Evolutionary conservation across 2,888 invertebrate species (phyloP), one percentile per base, ranked within the genome.

Genomic region (Drosophila algonquin): DNA sequence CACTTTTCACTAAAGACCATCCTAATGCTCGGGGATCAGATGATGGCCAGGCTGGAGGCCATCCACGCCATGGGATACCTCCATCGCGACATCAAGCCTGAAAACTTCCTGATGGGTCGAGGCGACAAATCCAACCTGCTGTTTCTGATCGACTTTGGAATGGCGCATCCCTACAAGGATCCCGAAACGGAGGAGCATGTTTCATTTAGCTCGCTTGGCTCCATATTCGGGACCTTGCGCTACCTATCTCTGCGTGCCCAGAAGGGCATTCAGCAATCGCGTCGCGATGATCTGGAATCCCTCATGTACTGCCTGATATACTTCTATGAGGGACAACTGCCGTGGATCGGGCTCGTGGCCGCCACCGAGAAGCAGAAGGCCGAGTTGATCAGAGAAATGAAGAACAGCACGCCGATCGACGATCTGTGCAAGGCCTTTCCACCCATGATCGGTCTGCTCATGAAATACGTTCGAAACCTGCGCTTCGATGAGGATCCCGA

Each of bases 261-360:
- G 6, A 1, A 0, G 0, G 70, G 82, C 0, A 1, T 21, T 1
- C 61, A 67, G 32, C 27, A 59, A 1, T 73, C 79, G 3, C 79
- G 81, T 8, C 88, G 88, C 3, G 81, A 82, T n/a, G 81, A 82
- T 18, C 32, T 82, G 67, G 80, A 76, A 45, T 30, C 88, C 1
- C 7, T 82, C 27, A 70, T 74, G 24, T 84, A 81, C 40, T 47
- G 74, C 0, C 9, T 85, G 0, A 47, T 82, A 9, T 82, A 79
- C 21, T 64, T 82, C 9, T 61, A 85, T 5, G 53, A 61, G 2
- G 81, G 81, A 7, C 55, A 1, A 0, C 24, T 82, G 40, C 81
- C 81, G 12, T 82, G 81, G 81, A 82, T 79, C 50, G 69, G 71
- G 0, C 0, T 74, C 0, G 0, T 5, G 4, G 2, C 2, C 2